Evolutionary conservation across 2,113 vertebrate genomes (phyloP).

Genomic region (Erpornis zantholeuca): DNA sequence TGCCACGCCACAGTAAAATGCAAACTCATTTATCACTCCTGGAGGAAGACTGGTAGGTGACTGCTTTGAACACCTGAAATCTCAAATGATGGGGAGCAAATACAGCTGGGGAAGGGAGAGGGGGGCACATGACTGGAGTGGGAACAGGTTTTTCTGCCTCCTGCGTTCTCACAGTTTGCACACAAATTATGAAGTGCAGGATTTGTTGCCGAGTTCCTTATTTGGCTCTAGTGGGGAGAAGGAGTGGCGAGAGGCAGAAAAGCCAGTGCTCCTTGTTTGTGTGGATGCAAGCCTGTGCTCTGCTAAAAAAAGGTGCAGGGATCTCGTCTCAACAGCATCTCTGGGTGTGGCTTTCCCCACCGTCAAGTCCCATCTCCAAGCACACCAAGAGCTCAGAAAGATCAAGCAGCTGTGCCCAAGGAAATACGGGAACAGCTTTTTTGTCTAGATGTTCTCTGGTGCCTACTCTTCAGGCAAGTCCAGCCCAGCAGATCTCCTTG

Average conservation of each 20-base stretch:
- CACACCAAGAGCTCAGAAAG: background rate
- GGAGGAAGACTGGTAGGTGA: background rate
- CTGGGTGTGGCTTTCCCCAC: background rate
- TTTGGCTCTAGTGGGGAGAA: background rate
- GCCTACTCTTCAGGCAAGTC: background rate
- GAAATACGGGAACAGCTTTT: background rate
- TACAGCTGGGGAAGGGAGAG: background rate
- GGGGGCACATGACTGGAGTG: background rate
- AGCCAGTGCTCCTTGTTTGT: background rate
- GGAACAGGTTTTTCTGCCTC: constrained; percentile 60
- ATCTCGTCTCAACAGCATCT: background rate
- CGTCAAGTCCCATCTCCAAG: background rate
- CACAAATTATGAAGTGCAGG: background rate
- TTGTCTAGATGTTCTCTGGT: background rate
- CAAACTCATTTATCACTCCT: constrained; percentile 27
- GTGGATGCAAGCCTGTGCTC: background rate
- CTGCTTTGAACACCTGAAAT: constrained; percentile 27
- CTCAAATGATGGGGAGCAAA: background rate
- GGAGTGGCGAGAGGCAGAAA: background rate
- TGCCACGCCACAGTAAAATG: background rate
- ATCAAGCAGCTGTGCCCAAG: background rate
- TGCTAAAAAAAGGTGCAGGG: background rate
- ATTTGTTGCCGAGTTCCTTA: background rate
- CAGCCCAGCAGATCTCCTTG: background rate
- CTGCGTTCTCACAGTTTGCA: background rate